Conservation (phyloP, 2,797 vertebrate species). For the Pseudochaenichthys georgianus region DNA sequence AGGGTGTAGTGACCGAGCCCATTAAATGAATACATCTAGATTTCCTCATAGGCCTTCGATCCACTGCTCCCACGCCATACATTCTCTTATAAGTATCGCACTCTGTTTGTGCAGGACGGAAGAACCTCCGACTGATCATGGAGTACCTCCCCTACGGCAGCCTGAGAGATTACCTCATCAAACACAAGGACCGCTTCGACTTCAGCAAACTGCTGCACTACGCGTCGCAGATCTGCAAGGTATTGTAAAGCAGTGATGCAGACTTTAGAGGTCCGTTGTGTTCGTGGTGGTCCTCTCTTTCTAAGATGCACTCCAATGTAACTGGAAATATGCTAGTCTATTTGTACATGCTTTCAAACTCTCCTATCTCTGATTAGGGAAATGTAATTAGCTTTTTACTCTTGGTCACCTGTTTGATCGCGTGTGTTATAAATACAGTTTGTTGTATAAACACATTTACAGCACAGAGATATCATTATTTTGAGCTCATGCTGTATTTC, state of each 20-base stretch:
- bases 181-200: conserved; percentile 93
- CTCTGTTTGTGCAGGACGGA: conserved; percentile 83
- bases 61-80: not conserved
- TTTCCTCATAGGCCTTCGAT: conserved; percentile 21
- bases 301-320: no score
- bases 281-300: not conserved
- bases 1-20: not conserved
- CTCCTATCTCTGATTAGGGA: not conserved
- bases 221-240: conserved; percentile 97
- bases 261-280: not conserved
- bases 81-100: not conserved
- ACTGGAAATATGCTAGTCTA: not conserved
- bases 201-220: conserved; percentile 94
- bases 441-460: not conserved
- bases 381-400: not conserved
- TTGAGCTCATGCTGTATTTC: not conserved
- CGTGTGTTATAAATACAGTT: not conserved
- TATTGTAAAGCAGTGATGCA: conserved; percentile 50
- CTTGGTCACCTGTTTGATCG: not conserved
- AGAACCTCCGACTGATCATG: conserved; percentile 96
- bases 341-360: not conserved
- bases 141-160: conserved; percentile 97
- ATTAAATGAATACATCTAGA: conserved; percentile 37
- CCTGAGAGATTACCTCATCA: conserved; percentile 96
- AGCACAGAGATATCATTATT: not conserved